A percentile compares a stretch with the other conserved stretches of the same genome.
Conservation (phyloP, 1,140 invertebrate genomes). For the Caenorhabditis inopinata region DNA sequence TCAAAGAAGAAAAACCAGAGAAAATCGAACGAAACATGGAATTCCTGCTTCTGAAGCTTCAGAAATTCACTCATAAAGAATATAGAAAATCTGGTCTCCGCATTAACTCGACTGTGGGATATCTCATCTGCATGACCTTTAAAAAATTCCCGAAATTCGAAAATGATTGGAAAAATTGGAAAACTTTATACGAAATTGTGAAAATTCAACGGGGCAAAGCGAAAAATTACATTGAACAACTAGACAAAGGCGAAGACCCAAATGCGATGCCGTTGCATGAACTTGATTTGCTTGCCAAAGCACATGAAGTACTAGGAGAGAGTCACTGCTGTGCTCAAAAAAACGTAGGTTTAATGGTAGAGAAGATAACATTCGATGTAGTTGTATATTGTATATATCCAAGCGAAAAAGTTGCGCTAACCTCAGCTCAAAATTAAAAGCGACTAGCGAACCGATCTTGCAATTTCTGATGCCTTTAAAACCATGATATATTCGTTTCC, state of each 20-base stretch:
- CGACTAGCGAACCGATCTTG: no score
- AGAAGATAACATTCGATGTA: no score
- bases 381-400: no score
- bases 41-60: background rate
- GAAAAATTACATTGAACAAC: background rate
- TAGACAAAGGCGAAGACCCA: background rate
- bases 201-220: background rate
- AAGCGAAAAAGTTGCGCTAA: no score
- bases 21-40: background rate
- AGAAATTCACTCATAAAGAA: background rate
- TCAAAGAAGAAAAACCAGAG: background rate
- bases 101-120: background rate
- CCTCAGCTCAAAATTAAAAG: no score
- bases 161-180: conserved; percentile 17
- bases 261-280: background rate
- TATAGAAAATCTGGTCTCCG: background rate
- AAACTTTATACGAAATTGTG: background rate
- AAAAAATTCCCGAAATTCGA: conserved; percentile 1
- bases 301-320: conserved; percentile 2
- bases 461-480: no score
- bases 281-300: background rate
- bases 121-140: background rate
- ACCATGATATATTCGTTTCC: no score
- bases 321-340: background rate
- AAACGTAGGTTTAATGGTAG: background rate